A percentile compares a stretch with the other conserved stretches of the same genome.
phyloP scores from a whole-genome alignment of 1,140 invertebrate genomes.

The Pinna nobilis region DNA sequence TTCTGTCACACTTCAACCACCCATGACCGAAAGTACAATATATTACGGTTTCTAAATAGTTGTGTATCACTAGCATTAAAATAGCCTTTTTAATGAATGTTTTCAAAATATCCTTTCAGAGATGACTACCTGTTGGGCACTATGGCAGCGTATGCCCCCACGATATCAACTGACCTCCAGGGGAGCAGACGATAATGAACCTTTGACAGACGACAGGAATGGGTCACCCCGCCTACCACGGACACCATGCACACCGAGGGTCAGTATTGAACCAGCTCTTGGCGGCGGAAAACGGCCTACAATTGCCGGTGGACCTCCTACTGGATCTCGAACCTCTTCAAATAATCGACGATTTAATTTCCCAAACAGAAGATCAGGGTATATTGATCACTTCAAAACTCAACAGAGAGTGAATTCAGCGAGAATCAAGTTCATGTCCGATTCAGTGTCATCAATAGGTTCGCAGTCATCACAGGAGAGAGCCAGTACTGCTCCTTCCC shows the following conservation, averaged over 20 bases:
- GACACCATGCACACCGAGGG: neutral
- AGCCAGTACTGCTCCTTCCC: constrained; percentile 36
- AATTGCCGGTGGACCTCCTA: neutral
- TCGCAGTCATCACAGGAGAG: constrained; percentile 6
- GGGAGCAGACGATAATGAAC: constrained; percentile 30
- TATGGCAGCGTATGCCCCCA: constrained; percentile 60
- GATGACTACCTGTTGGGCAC: constrained; percentile 56
- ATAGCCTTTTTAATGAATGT: too few relatives aligned
- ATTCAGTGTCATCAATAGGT: constrained; percentile 10
- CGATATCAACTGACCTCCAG: constrained; percentile 56
- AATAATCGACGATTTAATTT: constrained; percentile 31
- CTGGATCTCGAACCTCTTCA: neutral
- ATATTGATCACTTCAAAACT: constrained; percentile 50
- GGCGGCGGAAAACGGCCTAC: constrained; percentile 2
- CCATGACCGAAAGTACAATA: too few relatives aligned
- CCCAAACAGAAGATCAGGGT: constrained; percentile 53
- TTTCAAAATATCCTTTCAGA: constrained; percentile 37
- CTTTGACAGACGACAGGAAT: constrained; percentile 10
- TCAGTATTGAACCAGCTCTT: neutral
- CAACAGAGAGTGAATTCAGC: constrained; percentile 56
- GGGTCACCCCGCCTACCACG: constrained; percentile 19
- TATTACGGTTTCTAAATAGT: too few relatives aligned
- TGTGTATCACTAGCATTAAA: too few relatives aligned
- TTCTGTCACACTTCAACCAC: too few relatives aligned
- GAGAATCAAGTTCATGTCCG: constrained; percentile 37